A percentile compares a stretch with the other conserved stretches of the same genome.
Conservation (phyloP, 2,113 vertebrate genomes). For the Mirza zaza region DNA sequence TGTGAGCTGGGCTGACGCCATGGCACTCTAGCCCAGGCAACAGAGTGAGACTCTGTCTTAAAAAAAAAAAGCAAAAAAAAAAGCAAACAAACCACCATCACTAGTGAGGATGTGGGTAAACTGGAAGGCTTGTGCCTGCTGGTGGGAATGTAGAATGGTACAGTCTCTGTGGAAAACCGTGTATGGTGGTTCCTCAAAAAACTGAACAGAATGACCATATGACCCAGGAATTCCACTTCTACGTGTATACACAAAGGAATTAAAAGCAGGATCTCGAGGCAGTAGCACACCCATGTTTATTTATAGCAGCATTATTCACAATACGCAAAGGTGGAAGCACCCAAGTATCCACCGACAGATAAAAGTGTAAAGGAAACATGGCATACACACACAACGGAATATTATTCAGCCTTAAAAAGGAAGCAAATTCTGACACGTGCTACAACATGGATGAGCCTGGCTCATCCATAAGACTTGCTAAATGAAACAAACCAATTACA, state of each 20-base stretch:
- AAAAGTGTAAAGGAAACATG: neutral
- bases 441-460: neutral
- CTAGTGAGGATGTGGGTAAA: neutral
- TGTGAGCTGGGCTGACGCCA: too few species aligned
- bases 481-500: neutral
- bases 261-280: neutral
- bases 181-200: neutral
- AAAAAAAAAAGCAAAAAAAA: too few species aligned
- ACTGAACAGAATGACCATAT: neutral
- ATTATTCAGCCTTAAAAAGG: neutral
- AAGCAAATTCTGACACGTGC: neutral
- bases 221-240: neutral
- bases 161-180: neutral
- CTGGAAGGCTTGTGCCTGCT: neutral
- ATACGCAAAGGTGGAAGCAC: neutral
- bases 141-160: neutral
- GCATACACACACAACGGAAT: neutral
- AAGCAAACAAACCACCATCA: too few species aligned
- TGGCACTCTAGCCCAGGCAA: too few species aligned
- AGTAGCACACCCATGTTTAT: neutral
- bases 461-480: neutral
- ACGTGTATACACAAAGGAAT: neutral
- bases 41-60: too few species aligned
- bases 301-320: neutral
- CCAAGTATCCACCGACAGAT: neutral